Base-by-base conservation (phyloP, 2,888 invertebrate species). In the Lasioglossum lativentre region DNA sequence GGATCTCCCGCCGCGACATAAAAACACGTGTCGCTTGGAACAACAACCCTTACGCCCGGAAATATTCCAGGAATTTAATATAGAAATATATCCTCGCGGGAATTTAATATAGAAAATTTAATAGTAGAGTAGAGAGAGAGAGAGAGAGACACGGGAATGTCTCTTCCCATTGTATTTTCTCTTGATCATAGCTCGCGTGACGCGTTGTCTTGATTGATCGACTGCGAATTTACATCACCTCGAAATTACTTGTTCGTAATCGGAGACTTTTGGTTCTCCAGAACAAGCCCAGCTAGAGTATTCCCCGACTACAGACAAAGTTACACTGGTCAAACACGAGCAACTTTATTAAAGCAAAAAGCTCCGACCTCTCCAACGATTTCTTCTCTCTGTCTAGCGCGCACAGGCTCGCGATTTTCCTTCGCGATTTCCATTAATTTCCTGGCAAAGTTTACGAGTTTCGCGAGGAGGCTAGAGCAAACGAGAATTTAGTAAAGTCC, bases 91-190 rank as follows among this genome's bases (percentile, higher is more conserved):
- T 68, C 34, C 23, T 0, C 10, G 34, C 52, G 10, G 38, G 38
- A 38, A 38, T 68, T 68, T 68, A 68, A 68, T 68, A 68, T 40
- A 68, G 68, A 68, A 38, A 66, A 66, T 34, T 66, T 66, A 34
- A 30, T 66, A 66, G 30, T 27, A n/a, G n/a, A n/a, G n/a, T n/a
- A n/a, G n/a, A n/a, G n/a, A n/a, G n/a, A n/a, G n/a, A n/a, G n/a
- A n/a, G n/a, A n/a, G n/a, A n/a, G n/a, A 16, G 16, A 63, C 34
- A 3, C 34, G 3, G 66, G 66, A 66, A 66, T 66, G 66, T 66
- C 30, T 66, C 34, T 16, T 34, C 66, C 34, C 34, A 23, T 66
- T 66, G 19, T 34, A 34, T 66, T 34, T 66, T 34, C 34, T 66
- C 34, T 66, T 66, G 34, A 34, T 66, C 2, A 3, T 66, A 1